Evolutionary conservation across 2,113 vertebrate genomes (phyloP).

Genomic region (Rhabdomys dilectus): DNA sequence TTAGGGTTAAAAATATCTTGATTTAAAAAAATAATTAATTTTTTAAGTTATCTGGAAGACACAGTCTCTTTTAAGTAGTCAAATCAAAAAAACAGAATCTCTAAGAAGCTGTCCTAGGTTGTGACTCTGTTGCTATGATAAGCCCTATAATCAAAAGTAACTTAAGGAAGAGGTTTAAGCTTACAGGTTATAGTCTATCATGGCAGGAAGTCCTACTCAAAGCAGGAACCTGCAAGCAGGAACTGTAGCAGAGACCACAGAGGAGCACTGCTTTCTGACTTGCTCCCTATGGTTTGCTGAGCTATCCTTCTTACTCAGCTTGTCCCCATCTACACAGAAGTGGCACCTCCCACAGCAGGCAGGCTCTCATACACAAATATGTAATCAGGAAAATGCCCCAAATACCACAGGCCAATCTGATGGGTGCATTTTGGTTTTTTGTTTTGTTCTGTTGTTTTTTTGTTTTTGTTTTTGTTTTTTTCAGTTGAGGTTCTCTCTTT

Average conservation of each 20-base stretch:
- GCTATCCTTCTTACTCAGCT: neutral
- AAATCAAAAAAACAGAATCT: neutral
- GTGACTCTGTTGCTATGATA: neutral
- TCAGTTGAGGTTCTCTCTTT: neutral
- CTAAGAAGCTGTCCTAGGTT: neutral
- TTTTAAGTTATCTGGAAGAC: slow-evolving; percentile 24
- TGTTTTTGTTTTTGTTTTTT: no score
- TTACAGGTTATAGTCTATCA: neutral
- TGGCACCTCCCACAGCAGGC: neutral
- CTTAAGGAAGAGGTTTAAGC: neutral
- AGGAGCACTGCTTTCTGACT: neutral
- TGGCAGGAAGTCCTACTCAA: neutral
- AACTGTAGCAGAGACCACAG: neutral
- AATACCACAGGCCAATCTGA: neutral
- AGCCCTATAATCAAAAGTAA: neutral
- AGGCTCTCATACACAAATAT: neutral
- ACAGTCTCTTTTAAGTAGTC: neutral
- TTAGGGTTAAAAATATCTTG: neutral
- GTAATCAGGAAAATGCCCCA: neutral
- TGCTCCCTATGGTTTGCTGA: neutral
- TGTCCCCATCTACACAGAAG: neutral
- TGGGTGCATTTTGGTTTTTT: no score
- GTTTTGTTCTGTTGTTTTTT: no score
- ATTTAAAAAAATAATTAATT: neutral
- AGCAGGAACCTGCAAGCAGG: neutral